phyloP scores from a whole-genome alignment of 2,797 vertebrate genomes.

The Poeciliopsis turneri region DNA sequence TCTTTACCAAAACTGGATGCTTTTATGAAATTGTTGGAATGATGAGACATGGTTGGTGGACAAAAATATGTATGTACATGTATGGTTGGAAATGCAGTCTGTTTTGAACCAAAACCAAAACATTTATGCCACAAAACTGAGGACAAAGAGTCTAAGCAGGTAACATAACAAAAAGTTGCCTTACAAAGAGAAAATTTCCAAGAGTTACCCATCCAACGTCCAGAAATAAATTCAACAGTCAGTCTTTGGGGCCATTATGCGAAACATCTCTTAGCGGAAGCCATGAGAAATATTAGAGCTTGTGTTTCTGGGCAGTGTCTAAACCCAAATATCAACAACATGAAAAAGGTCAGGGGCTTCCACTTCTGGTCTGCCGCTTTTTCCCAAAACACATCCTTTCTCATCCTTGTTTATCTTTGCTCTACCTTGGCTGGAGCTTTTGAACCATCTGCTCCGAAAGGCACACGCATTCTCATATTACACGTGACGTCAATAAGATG shows the following conservation, averaged over 20 bases:
- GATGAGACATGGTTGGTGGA: neutral
- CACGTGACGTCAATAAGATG: slow-evolving; percentile 62
- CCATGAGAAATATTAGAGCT: slow-evolving; percentile 34
- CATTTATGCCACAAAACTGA: neutral
- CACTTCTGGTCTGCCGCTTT: slow-evolving; percentile 16
- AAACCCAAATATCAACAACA: slow-evolving; percentile 47
- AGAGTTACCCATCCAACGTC: neutral
- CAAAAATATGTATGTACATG: neutral
- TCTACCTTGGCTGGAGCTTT: slow-evolving; percentile 47
- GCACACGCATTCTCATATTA: slow-evolving; percentile 24
- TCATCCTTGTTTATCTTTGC: slow-evolving; percentile 64
- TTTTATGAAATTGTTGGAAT: neutral
- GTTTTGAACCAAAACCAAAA: neutral
- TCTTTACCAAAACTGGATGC: neutral
- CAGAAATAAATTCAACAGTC: neutral
- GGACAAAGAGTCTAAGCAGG: neutral
- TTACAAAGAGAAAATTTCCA: neutral
- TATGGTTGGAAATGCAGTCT: neutral
- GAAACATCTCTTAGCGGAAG: slow-evolving; percentile 3
- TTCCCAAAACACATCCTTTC: slow-evolving; percentile 34
- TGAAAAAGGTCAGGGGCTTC: slow-evolving; percentile 39
- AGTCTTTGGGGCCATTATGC: neutral
- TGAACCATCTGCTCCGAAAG: slow-evolving; percentile 33
- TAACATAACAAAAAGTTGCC: neutral
- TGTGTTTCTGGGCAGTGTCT: slow-evolving; percentile 30